These are phyloP conservation scores for Acanthisitta chloris DNA, from an alignment of 2,113 vertebrate species.

Conservation along the genomic window DNA sequence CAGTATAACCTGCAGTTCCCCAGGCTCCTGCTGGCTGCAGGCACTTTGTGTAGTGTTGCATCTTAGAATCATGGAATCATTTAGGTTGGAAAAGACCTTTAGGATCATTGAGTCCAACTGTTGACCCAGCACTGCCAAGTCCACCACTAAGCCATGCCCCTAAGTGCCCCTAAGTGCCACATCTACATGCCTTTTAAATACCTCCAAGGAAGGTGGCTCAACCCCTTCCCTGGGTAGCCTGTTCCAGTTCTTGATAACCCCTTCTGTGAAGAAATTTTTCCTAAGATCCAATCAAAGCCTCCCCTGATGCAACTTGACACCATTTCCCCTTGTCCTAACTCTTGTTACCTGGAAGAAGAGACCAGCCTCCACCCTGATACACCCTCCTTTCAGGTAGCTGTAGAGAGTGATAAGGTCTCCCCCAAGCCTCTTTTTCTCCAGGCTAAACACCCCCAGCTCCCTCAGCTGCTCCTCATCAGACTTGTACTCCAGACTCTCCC, in stretches of 20 bases:
- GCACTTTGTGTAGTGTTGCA: not conserved
- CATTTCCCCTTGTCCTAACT: not conserved
- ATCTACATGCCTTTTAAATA: not conserved
- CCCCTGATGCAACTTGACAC: not conserved
- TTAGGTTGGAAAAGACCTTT: not conserved
- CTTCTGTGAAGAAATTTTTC: not conserved
- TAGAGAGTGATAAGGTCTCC: not conserved
- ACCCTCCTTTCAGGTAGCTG: not conserved
- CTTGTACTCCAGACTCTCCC: not conserved
- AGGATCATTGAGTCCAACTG: not conserved
- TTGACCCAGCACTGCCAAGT: not conserved
- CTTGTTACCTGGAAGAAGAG: not conserved
- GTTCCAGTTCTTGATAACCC: not conserved
- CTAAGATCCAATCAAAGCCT: not conserved
- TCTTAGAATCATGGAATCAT: not conserved
- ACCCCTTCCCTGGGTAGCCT: not conserved
- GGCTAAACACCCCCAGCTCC: not conserved
- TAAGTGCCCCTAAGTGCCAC: fast-evolving
- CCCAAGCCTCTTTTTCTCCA: not conserved
- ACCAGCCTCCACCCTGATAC: not conserved
- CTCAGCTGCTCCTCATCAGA: not conserved
- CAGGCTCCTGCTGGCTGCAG: not conserved
- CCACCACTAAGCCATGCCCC: not conserved
- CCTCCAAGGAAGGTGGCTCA: not conserved
- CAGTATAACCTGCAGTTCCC: not conserved